phyloP scores from a whole-genome alignment of 2,113 vertebrate species.

The Apodemus speciosus region DNA sequence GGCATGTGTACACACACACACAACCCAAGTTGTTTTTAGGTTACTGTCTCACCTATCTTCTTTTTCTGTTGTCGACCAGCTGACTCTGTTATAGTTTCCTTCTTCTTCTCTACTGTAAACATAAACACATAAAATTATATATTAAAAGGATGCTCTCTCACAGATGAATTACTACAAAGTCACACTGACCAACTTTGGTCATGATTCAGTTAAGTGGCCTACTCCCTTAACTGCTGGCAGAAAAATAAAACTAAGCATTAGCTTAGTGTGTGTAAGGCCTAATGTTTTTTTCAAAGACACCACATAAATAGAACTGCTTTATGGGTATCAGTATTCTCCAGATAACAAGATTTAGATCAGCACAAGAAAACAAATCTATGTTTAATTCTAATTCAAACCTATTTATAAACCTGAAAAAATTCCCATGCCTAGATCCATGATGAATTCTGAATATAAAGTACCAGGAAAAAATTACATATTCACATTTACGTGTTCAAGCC shows the following conservation, averaged over 20 bases:
- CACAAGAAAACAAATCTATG: not conserved
- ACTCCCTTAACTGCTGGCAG: not conserved
- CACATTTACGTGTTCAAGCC: not conserved
- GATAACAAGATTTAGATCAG: not conserved
- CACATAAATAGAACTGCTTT: not conserved
- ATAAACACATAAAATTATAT: not conserved
- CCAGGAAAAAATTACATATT: not conserved
- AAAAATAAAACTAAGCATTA: not conserved
- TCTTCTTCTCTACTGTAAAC: slow-evolving; percentile 97
- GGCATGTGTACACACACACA: too few species aligned
- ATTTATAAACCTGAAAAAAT: not conserved
- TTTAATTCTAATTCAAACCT: not conserved
- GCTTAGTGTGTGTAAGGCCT: not conserved
- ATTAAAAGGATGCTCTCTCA: not conserved
- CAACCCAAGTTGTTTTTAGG: not conserved
- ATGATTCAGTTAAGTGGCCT: not conserved
- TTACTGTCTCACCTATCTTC: slow-evolving; percentile 91
- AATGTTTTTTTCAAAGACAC: not conserved
- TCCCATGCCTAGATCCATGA: not conserved
- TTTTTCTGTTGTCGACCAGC: slow-evolving; percentile 98
- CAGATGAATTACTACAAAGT: not conserved
- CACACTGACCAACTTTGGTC: not conserved
- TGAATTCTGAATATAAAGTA: not conserved
- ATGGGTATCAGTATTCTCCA: not conserved
- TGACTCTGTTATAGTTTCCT: slow-evolving; percentile 98